Evolutionary conservation across 2,888 invertebrate species (phyloP).

Genomic region (Athrips mouffetella): DNA sequence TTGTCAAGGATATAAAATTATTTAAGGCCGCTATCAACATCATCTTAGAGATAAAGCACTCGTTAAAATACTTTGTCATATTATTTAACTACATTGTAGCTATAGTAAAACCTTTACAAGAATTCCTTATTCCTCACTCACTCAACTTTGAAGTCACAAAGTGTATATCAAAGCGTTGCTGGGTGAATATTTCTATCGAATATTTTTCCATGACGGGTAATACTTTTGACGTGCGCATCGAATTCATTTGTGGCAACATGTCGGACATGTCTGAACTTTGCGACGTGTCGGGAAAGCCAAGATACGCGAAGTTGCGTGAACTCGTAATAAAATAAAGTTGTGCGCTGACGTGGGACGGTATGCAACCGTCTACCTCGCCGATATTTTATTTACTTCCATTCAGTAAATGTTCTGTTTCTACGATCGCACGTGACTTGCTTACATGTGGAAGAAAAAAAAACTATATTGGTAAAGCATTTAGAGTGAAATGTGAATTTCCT

Average conservation of each 20-base stretch:
- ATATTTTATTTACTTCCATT: slow-evolving; percentile 6
- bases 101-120: too few species aligned
- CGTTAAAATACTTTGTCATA: too few species aligned
- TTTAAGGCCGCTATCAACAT: too few species aligned
- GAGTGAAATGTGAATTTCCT: too few species aligned
- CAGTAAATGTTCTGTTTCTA: not conserved
- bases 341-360: slow-evolving; percentile 30
- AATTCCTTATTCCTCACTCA: too few species aligned
- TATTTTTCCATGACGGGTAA: not conserved
- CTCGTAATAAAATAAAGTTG: slow-evolving; percentile 57
- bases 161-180: not conserved
- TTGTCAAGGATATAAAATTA: too few species aligned
- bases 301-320: slow-evolving; percentile 47
- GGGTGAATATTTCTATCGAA: not conserved
- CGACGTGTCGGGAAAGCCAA: slow-evolving; percentile 52
- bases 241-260: slow-evolving; percentile 49
- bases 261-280: slow-evolving; percentile 38
- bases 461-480: too few species aligned
- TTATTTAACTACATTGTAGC: too few species aligned
- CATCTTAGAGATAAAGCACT: too few species aligned
- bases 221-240: slow-evolving; percentile 43
- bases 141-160: not conserved
- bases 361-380: slow-evolving; percentile 3
- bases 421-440: slow-evolving; percentile 1
- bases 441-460: too few species aligned